These are phyloP conservation scores for Oreochromis mossambicus DNA, from an alignment of 2,797 vertebrate species.

Conservation along the genomic window DNA sequence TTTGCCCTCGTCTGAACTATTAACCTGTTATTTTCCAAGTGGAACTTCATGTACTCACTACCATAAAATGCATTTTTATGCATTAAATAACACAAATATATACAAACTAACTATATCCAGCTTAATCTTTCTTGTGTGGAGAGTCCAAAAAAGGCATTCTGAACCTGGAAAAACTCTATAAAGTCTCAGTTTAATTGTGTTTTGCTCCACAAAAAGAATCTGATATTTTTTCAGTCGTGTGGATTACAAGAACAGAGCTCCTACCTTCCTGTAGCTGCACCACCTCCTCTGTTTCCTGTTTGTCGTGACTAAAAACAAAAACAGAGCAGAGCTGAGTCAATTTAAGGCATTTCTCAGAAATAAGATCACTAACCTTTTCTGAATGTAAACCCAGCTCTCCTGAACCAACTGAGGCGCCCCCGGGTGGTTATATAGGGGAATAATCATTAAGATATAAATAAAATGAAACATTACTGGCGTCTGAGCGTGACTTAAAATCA, in stretches of 20 bases:
- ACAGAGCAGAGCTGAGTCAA: neutral
- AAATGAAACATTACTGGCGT: neutral
- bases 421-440: neutral
- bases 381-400: neutral
- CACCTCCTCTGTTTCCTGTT: slow-evolving; percentile 88
- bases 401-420: neutral
- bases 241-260: neutral
- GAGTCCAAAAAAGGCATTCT: neutral
- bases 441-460: neutral
- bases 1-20: rapidly evolving
- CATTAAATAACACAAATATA: neutral
- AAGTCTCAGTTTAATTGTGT: neutral
- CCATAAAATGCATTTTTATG: neutral
- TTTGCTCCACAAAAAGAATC: neutral
- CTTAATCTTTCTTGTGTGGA: neutral
- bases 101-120: too few relatives aligned
- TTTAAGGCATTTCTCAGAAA: neutral
- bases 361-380: neutral
- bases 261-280: slow-evolving; percentile 89
- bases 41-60: neutral
- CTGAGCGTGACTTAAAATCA: neutral
- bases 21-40: rapidly evolving
- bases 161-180: neutral
- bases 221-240: neutral
- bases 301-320: slow-evolving; percentile 82